Percentiles rank a stretch among this genome's conserved stretches.
These are phyloP conservation scores for Drosophila parabipectinata DNA, from an alignment of 1,140 invertebrate species.

Conservation along the genomic window DNA sequence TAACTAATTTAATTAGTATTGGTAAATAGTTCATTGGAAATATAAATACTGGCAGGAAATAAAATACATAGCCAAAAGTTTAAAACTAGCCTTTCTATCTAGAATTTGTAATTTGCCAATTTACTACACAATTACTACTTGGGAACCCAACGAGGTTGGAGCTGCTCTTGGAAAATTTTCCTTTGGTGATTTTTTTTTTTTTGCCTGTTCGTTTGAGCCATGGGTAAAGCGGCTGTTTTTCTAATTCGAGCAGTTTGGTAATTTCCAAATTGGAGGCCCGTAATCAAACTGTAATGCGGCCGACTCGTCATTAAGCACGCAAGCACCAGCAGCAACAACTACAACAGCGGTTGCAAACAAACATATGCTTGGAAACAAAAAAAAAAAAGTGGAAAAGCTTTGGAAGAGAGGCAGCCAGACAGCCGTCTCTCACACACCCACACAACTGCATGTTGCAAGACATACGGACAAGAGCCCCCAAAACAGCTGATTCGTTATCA, in stretches of 20 bases:
- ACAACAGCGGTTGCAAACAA: slow-evolving; percentile 41
- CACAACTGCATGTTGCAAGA: slow-evolving; percentile 17
- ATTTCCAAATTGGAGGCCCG: slow-evolving; percentile 71
- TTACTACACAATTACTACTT: slow-evolving; percentile 15
- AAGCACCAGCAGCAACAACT: slow-evolving; percentile 50
- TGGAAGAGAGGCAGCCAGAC: slow-evolving; percentile 54
- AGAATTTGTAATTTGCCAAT: slow-evolving; percentile 19
- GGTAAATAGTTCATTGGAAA: neutral
- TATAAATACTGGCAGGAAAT: neutral
- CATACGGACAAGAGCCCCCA: slow-evolving; percentile 43
- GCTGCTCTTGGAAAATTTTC: slow-evolving; percentile 49
- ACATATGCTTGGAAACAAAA: slow-evolving; percentile 56
- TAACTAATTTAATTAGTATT: too few relatives aligned
- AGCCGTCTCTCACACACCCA: slow-evolving; percentile 41
- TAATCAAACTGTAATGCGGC: slow-evolving; percentile 79
- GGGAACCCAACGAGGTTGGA: neutral
- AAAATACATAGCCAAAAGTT: neutral
- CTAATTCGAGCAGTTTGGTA: slow-evolving; percentile 78
- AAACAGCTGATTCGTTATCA: slow-evolving; percentile 80
- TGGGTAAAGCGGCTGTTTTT: slow-evolving; percentile 43
- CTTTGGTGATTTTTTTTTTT: slow-evolving; percentile 38
- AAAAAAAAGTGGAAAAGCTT: slow-evolving; percentile 13
- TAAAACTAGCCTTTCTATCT: neutral
- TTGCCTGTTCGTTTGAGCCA: slow-evolving; percentile 14
- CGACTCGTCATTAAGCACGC: slow-evolving; percentile 71